Evolutionary conservation across 2,113 vertebrate species (phyloP).

Genomic region (Ptyas mucosa): DNA sequence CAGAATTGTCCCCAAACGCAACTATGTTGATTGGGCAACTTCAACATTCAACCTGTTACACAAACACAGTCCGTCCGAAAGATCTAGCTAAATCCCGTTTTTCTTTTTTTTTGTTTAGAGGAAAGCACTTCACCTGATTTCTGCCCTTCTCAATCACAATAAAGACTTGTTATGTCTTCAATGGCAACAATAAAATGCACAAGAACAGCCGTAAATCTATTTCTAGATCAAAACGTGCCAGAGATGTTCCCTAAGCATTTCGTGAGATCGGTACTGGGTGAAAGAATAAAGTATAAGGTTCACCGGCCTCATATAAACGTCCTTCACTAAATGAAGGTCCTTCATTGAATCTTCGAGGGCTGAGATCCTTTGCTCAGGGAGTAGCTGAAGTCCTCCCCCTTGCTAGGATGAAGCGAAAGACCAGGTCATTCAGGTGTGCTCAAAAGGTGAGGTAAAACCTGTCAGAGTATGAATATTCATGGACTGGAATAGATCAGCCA

Average conservation of each 20-base stretch:
- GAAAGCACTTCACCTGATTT: neutral
- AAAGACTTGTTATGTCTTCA: neutral
- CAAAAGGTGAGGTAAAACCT: neutral
- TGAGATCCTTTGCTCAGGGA: neutral
- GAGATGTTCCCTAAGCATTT: neutral
- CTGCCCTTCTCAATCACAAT: neutral
- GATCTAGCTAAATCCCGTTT: neutral
- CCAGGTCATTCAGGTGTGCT: neutral
- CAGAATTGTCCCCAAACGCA: neutral
- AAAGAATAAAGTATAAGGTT: neutral
- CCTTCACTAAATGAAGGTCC: too few relatives aligned
- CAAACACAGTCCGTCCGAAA: neutral
- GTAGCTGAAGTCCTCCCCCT: neutral
- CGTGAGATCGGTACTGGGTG: neutral
- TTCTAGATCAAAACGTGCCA: neutral
- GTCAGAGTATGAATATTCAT: too few relatives aligned
- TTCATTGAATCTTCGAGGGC: accelerated
- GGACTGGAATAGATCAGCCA: too few relatives aligned
- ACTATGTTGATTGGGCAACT: neutral
- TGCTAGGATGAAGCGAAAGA: accelerated
- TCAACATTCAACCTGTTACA: neutral
- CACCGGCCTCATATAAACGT: neutral
- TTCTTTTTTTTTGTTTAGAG: neutral
- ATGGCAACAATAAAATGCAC: neutral
- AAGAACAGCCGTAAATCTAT: neutral